Evolutionary conservation across 1,140 invertebrate species (phyloP).

Genomic region (Apis laboriosa): DNA sequence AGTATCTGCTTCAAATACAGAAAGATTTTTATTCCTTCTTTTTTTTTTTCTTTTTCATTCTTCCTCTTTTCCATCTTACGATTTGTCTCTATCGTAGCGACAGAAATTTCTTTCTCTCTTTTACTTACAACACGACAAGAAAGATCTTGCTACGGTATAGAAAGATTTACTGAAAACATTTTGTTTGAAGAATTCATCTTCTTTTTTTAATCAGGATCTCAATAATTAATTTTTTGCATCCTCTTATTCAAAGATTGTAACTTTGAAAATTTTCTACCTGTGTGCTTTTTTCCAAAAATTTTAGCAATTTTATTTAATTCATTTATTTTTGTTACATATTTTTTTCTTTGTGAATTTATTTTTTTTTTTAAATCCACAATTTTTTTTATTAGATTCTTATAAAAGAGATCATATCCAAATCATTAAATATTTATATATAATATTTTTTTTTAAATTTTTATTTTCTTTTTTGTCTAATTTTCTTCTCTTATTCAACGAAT

Average conservation of each 20-base stretch:
- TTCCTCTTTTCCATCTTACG: slow-evolving; percentile 24
- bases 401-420: too few species aligned
- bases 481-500: too few species aligned
- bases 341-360: too few species aligned
- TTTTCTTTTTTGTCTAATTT: too few species aligned
- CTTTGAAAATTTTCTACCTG: too few species aligned
- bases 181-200: not conserved
- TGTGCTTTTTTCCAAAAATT: too few species aligned
- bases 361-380: too few species aligned
- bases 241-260: not conserved
- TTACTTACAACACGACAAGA: not conserved
- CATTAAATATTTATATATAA: too few species aligned
- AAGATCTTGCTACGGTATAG: not conserved
- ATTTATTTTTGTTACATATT: not conserved
- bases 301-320: not conserved
- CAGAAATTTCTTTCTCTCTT: slow-evolving; percentile 10
- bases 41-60: not conserved
- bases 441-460: too few species aligned
- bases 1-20: slow-evolving; percentile 10
- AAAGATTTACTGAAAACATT: not conserved
- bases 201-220: not conserved
- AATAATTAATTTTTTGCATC: slow-evolving; percentile 16
- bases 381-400: too few species aligned
- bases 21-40: not conserved
- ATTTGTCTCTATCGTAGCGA: slow-evolving; percentile 32